These are phyloP conservation scores for Procavia capensis DNA, from an alignment of 2,113 vertebrate genomes.

Conservation along the genomic window DNA sequence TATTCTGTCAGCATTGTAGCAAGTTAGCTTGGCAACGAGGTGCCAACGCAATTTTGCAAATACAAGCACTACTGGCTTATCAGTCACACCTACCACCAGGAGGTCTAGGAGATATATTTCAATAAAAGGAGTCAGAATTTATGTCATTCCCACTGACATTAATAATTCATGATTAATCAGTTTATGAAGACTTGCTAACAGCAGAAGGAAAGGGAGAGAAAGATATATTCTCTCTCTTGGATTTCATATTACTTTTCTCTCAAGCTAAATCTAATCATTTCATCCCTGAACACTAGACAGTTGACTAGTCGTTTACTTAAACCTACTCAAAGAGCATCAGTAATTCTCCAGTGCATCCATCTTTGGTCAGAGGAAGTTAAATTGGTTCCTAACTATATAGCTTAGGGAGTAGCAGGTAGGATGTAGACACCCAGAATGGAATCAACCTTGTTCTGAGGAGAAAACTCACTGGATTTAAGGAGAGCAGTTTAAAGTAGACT, in stretches of 20 bases:
- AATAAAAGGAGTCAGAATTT: constrained; percentile 76
- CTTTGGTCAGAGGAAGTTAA: constrained; percentile 52
- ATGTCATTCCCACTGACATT: constrained; percentile 69
- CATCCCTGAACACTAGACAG: constrained; percentile 70
- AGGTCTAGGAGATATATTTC: constrained; percentile 77
- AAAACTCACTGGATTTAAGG: background rate
- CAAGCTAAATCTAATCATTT: constrained; percentile 62
- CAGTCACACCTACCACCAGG: constrained; percentile 76
- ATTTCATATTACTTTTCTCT: constrained; percentile 67
- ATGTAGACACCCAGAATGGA: background rate
- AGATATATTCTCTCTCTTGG: constrained; percentile 64
- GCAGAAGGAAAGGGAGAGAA: constrained; percentile 71
- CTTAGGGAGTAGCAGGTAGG: background rate
- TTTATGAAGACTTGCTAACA: constrained; percentile 78
- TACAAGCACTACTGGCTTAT: constrained; percentile 71
- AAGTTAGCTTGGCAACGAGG: constrained; percentile 61
- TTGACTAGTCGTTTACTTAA: constrained; percentile 73
- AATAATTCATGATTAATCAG: constrained; percentile 86
- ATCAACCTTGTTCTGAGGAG: background rate
- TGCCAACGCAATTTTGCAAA: constrained; percentile 81
- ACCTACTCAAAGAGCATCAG: constrained; percentile 58
- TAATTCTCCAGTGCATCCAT: constrained; percentile 17
- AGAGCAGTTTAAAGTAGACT: background rate
- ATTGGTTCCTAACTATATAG: constrained; percentile 51
- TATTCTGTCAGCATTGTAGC: constrained; percentile 59